Evolutionary conservation across 2,888 invertebrate genomes (phyloP).

Genomic region (Ophion slaviceki): DNA sequence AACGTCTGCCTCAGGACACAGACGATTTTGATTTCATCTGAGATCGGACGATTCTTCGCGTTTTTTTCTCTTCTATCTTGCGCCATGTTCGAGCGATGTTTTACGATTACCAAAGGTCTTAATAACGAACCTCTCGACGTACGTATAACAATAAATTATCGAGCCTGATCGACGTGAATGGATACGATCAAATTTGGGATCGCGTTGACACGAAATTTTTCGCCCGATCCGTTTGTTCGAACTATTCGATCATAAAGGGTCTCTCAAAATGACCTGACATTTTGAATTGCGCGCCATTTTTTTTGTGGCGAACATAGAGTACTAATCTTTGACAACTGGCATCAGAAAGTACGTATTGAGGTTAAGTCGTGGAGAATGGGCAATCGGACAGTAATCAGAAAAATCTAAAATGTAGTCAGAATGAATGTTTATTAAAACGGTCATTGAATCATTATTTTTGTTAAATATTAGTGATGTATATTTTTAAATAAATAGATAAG

Average conservation of each 20-base stretch:
- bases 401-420: no score
- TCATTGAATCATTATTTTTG: no score
- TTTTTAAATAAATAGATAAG: no score
- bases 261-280: no score
- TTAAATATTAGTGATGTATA: no score
- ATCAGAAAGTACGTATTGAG: no score
- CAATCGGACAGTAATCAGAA: no score
- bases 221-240: background rate
- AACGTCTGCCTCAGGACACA: constrained; percentile 21
- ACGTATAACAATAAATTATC: constrained; percentile 11
- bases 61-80: constrained; percentile 4
- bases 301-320: no score
- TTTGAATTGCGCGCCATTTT: no score
- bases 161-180: background rate
- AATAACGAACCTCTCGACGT: background rate
- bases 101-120: background rate
- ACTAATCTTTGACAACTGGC: no score
- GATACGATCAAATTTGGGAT: background rate
- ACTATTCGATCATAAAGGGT: background rate
- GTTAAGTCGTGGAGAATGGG: no score
- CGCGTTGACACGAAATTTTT: background rate
- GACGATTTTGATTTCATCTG: constrained; percentile 50
- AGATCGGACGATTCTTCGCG: constrained; percentile 76
- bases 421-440: no score
- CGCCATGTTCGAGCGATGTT: background rate